Evolutionary conservation across 2,888 invertebrate genomes (phyloP).

Genomic region (Euplexia lucipara): DNA sequence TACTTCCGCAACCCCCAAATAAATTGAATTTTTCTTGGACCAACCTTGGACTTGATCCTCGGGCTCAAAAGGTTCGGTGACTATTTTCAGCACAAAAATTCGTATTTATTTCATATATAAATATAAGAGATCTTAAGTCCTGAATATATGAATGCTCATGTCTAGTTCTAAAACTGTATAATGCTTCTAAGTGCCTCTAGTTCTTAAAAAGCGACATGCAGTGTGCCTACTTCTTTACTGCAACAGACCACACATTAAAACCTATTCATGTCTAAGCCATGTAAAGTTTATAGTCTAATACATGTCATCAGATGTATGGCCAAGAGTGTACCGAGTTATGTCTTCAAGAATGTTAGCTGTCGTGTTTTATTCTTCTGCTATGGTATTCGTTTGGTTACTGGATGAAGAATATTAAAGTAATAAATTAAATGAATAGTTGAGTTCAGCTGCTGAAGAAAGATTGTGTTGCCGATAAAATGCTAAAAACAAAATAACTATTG

Average conservation of each 20-base stretch:
- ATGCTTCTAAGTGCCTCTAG: not conserved
- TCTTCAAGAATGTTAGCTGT: conserved; percentile 11
- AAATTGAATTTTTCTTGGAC: too few relatives aligned
- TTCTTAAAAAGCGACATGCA: not conserved
- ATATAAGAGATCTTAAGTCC: too few relatives aligned
- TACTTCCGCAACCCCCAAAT: too few relatives aligned
- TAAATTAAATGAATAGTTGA: not conserved
- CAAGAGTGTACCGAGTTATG: conserved; percentile 22
- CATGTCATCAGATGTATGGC: conserved; percentile 14
- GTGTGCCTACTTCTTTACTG: not conserved
- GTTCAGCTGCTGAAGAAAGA: not conserved
- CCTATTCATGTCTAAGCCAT: conserved; percentile 15
- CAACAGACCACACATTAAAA: conserved; percentile 1
- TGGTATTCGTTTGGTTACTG: too few relatives aligned
- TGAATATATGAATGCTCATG: too few relatives aligned
- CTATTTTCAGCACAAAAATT: too few relatives aligned
- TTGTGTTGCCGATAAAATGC: not conserved
- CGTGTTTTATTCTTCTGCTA: conserved; percentile 14
- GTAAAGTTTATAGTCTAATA: conserved; percentile 25
- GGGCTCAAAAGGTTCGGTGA: too few relatives aligned
- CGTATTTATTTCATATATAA: too few relatives aligned
- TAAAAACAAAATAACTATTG: not conserved
- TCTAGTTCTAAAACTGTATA: too few relatives aligned
- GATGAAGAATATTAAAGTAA: too few relatives aligned
- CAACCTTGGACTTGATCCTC: too few relatives aligned